Evolutionary conservation across 2,888 invertebrate genomes (phyloP).

Genomic region (Campoplex nolae): DNA sequence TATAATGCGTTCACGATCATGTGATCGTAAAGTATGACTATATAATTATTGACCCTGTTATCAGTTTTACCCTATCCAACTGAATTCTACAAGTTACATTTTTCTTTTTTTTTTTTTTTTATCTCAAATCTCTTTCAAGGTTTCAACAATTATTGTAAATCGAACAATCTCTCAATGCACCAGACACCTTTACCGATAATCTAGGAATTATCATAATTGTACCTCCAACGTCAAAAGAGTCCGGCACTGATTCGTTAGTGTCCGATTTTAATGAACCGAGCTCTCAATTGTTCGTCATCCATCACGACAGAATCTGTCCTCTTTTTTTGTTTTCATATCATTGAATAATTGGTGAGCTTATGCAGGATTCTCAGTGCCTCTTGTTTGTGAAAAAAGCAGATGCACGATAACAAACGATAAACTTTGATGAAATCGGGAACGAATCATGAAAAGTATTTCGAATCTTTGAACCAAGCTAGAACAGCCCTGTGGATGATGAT

Average conservation of each 20-base stretch:
- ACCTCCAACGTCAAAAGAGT: constrained; percentile 1
- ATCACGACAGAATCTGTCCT: neutral
- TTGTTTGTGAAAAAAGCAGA: neutral
- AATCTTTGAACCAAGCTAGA: neutral
- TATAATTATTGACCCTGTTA: constrained; percentile 63
- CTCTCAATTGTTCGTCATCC: neutral
- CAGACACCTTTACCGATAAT: constrained; percentile 30
- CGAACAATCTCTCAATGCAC: constrained; percentile 57
- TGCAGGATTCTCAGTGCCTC: neutral
- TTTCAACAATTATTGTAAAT: constrained; percentile 44
- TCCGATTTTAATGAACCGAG: neutral
- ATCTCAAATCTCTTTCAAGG: constrained; percentile 58
- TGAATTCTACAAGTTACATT: constrained; percentile 56
- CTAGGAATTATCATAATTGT: neutral
- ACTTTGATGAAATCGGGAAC: neutral
- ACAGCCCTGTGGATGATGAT: neutral
- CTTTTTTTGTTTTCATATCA: neutral
- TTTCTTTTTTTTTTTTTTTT: constrained; percentile 4
- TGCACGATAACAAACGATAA: neutral
- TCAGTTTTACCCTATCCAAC: constrained; percentile 52
- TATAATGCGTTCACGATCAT: constrained; percentile 54
- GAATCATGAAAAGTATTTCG: neutral
- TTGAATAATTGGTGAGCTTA: neutral
- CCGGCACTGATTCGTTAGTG: neutral
- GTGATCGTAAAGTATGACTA: constrained; percentile 35